phyloP scores from a whole-genome alignment of 2,797 vertebrate species.

The Adrianichthys oophorus region DNA sequence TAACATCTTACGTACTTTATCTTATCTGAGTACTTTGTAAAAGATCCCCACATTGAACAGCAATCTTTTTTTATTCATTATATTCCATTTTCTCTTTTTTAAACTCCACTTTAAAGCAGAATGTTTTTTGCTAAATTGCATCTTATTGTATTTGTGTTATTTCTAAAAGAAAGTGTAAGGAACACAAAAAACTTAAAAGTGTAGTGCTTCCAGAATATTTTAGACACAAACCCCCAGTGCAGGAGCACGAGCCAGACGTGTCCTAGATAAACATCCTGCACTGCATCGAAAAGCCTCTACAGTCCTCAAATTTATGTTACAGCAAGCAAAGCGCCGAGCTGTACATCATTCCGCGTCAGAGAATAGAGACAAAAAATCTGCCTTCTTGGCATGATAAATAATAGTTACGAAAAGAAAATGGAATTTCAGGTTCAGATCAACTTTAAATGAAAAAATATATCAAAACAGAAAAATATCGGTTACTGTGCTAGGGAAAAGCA shows the following conservation, averaged over 20 bases:
- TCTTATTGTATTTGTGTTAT: constrained; percentile 29
- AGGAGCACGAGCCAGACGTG: constrained; percentile 53
- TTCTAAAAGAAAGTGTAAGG: constrained; percentile 13
- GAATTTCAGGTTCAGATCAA: too few species aligned
- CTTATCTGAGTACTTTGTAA: too few species aligned
- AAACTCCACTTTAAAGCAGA: constrained; percentile 4
- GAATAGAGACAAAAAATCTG: constrained; percentile 8
- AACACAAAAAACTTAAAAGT: constrained; percentile 15
- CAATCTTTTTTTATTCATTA: not conserved
- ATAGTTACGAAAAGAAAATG: too few species aligned
- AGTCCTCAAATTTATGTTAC: constrained; percentile 57
- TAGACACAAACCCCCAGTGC: constrained; percentile 45
- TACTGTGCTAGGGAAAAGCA: too few species aligned
- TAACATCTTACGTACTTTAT: too few species aligned
- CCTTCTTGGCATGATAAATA: not conserved
- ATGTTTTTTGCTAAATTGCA: constrained; percentile 28
- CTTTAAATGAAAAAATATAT: too few species aligned
- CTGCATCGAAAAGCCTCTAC: constrained; percentile 40
- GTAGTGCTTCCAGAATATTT: constrained; percentile 41
- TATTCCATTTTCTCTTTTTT: not conserved
- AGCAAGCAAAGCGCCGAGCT: constrained; percentile 27
- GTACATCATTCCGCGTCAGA: constrained; percentile 22
- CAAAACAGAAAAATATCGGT: too few species aligned
- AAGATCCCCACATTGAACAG: too few species aligned
- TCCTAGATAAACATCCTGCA: constrained; percentile 57